phyloP scores from a whole-genome alignment of 2,113 vertebrate genomes.

The Lycocorax pyrrhopterus region DNA sequence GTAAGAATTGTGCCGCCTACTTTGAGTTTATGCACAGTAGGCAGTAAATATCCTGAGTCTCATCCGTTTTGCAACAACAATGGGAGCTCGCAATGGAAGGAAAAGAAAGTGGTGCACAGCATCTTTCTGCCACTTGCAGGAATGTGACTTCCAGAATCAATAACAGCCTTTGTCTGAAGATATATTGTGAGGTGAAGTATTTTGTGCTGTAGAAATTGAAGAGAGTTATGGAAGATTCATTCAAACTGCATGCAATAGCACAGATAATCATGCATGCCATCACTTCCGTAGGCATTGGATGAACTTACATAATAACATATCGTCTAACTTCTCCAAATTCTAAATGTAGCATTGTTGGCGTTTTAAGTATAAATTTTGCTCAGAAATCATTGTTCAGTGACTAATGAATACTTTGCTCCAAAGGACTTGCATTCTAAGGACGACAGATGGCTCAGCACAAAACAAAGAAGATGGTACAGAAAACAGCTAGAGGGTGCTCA shows the following conservation, averaged over 20 bases:
- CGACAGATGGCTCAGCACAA: neutral
- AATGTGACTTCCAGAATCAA: slow-evolving; percentile 32
- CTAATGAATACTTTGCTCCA: neutral
- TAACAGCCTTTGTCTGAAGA: slow-evolving; percentile 19
- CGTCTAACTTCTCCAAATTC: neutral
- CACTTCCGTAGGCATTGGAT: neutral
- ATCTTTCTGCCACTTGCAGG: neutral
- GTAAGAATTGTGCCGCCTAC: neutral
- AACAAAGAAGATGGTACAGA: neutral
- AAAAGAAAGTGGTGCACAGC: neutral
- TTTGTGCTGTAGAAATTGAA: neutral
- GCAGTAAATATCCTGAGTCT: slow-evolving; percentile 28
- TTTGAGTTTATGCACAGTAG: slow-evolving; percentile 4
- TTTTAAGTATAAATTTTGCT: neutral
- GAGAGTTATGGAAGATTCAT: neutral
- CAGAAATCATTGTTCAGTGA: neutral
- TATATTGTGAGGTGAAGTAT: neutral
- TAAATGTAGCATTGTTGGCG: neutral
- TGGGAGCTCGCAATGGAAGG: neutral
- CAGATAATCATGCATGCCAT: neutral
- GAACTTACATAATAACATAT: neutral
- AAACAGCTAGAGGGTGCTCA: neutral
- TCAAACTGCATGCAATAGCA: neutral
- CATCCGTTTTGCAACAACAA: neutral
- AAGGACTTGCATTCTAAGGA: neutral